Evolutionary conservation across 2,888 invertebrate species (phyloP).

Genomic region (Erpobdella octoculata): DNA sequence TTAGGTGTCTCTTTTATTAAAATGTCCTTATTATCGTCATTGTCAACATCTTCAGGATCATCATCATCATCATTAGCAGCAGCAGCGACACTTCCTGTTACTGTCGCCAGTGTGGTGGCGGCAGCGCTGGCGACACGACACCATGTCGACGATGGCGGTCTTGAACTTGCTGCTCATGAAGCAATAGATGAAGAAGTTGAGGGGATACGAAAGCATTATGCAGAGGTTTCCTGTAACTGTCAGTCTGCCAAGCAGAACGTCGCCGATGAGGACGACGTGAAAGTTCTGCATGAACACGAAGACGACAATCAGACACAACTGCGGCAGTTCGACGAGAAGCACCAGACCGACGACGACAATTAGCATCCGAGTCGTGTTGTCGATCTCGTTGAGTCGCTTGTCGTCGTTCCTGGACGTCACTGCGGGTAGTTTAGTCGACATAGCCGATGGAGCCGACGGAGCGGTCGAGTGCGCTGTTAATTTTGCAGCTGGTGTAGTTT

Average conservation of each 20-base stretch:
- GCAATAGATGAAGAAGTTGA: conserved; percentile 90
- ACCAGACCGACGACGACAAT: conserved; percentile 51
- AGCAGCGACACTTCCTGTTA: not conserved
- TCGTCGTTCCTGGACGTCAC: conserved; percentile 24
- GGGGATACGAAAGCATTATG: conserved; percentile 80
- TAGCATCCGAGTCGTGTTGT: conserved; percentile 44
- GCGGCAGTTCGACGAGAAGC: conserved; percentile 54
- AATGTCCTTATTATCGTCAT: not conserved
- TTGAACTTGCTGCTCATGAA: conserved; percentile 89
- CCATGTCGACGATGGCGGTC: not conserved
- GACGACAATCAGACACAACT: conserved; percentile 57
- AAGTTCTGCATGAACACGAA: conserved; percentile 62
- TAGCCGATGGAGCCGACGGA: not conserved
- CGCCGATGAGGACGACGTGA: conserved; percentile 22
- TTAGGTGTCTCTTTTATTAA: no score
- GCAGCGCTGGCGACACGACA: not conserved
- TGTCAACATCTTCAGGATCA: no score
- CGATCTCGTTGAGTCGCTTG: conserved; percentile 47
- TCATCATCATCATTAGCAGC: no score
- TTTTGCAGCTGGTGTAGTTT: not conserved
- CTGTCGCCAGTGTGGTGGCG: not conserved
- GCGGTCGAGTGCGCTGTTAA: not conserved
- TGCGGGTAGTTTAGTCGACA: not conserved
- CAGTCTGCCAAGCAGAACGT: conserved; percentile 33
- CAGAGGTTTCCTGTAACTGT: conserved; percentile 73